Conservation (phyloP, 2,113 vertebrate genomes). For the Speoplatyrhinus poulsoni region DNA sequence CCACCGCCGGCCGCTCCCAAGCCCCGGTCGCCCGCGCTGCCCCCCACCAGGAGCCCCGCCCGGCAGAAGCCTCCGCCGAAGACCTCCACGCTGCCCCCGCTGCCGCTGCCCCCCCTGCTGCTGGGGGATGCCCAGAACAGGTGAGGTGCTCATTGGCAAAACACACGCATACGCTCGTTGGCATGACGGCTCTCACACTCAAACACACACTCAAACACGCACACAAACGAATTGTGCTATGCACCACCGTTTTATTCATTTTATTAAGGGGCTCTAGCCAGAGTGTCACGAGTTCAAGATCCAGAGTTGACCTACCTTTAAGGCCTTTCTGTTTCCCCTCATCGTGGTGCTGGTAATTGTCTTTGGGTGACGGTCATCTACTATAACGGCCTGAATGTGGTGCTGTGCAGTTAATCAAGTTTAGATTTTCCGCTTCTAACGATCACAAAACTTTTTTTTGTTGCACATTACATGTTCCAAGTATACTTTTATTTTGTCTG, state of each 20-base stretch:
- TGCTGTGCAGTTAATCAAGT: no score
- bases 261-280: no score
- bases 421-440: no score
- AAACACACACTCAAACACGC: background rate
- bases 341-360: background rate
- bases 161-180: no score
- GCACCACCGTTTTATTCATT: background rate
- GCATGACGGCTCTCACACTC: no score
- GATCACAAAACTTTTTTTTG: no score
- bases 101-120: constrained; percentile 91
- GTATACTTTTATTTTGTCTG: no score
- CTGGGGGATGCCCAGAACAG: constrained; percentile 91
- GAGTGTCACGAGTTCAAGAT: no score
- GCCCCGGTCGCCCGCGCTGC: constrained; percentile 69
- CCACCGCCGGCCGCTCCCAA: constrained; percentile 71
- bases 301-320: no score
- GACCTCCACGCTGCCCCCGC: constrained; percentile 93
- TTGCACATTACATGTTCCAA: no score
- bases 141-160: constrained; percentile 70
- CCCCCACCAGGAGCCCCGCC: constrained; percentile 75
- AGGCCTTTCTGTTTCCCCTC: background rate
- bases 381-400: no score
- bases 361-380: no score
- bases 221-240: background rate
- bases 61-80: constrained; percentile 85